Evolutionary conservation across 1,140 invertebrate genomes (phyloP), one percentile per base, ranked within the genome.

Genomic region (Colletes latitarsis): DNA sequence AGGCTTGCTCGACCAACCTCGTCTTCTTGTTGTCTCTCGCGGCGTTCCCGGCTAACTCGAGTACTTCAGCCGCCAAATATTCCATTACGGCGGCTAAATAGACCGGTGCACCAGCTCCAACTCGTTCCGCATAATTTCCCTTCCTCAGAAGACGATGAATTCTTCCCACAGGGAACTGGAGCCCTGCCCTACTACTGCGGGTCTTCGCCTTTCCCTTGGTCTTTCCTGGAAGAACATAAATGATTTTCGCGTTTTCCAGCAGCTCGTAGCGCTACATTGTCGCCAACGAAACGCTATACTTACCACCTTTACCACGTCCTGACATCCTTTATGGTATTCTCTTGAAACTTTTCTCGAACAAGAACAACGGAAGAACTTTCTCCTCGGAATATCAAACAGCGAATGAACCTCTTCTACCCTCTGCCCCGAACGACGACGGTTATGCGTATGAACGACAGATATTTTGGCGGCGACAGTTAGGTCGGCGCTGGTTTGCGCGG

Each of bases 161-260:
- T 70, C 94, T 90, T 19, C 93, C 94, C 5, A 94, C 96, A 1
- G 96, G 96, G 82, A 97, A 96, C 66, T 95, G 94, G 8, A 97
- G 94, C 12, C 96, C 96, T 52, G 96, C 96, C 17, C 95, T 93
- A 78, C 90, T 94, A 39, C 95, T 96, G 46, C 95, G 93, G 17
- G 94, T 92, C 93, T 95, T 95, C 80, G 90, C 90, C 90, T 95
- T 95, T 12, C 92, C 91, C 90, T 94, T 95, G 6, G 89, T 84
- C 72, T 94, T 94, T 83, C 92, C 90, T 87, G 82, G 90, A 90
- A 94, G 90, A 19, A 69, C 75, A 10, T 1, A 14, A 60, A 76
- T 14, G 41, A 41, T 69, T 62, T 39, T n/a, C n/a, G 75, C 14
- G 17, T n/a, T 19, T 58, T 49, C 9, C 79, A 46, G 53, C n/a